Evolutionary conservation across 1,140 invertebrate species (phyloP).

Genomic region (Polypedilum pembai): DNA sequence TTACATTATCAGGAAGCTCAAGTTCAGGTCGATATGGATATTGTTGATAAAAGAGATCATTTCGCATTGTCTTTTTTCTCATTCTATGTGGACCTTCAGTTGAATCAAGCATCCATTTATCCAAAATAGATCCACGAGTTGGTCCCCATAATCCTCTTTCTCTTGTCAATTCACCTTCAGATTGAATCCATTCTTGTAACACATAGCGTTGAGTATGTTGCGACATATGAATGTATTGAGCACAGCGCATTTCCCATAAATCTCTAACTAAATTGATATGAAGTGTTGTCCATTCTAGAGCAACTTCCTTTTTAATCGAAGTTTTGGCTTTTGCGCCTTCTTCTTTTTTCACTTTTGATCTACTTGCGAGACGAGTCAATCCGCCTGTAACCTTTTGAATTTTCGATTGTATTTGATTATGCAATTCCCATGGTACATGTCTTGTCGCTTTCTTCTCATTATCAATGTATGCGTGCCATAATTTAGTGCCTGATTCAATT

Average conservation of each 20-base stretch:
- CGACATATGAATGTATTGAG: conserved; percentile 65
- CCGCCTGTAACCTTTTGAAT: conserved; percentile 94
- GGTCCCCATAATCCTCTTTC: conserved; percentile 96
- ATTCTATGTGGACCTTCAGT: conserved; percentile 96
- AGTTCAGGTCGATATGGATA: conserved; percentile 88
- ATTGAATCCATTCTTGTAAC: conserved; percentile 83
- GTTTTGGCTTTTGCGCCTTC: conserved; percentile 48
- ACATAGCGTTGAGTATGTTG: conserved; percentile 80
- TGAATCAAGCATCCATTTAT: conserved; percentile 96
- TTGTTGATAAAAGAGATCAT: conserved; percentile 88
- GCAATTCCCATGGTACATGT: conserved; percentile 79
- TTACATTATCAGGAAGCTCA: conserved; percentile 48
- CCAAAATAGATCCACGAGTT: conserved; percentile 56
- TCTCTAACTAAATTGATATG: conserved; percentile 52
- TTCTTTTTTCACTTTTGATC: conserved; percentile 73
- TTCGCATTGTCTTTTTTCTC: conserved; percentile 93
- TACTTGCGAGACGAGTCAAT: conserved; percentile 74
- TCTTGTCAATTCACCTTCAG: conserved; percentile 85
- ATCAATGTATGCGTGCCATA: conserved; percentile 89
- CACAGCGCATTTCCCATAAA: conserved; percentile 60
- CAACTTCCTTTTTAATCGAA: conserved; percentile 43
- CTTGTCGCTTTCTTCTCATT: conserved; percentile 78
- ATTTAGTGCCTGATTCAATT: conserved; percentile 71
- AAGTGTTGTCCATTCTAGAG: conserved; percentile 44
- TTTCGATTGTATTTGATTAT: conserved; percentile 93